Base-by-base conservation (phyloP, 1,140 invertebrate genomes). In the Portunus trituberculatus region DNA sequence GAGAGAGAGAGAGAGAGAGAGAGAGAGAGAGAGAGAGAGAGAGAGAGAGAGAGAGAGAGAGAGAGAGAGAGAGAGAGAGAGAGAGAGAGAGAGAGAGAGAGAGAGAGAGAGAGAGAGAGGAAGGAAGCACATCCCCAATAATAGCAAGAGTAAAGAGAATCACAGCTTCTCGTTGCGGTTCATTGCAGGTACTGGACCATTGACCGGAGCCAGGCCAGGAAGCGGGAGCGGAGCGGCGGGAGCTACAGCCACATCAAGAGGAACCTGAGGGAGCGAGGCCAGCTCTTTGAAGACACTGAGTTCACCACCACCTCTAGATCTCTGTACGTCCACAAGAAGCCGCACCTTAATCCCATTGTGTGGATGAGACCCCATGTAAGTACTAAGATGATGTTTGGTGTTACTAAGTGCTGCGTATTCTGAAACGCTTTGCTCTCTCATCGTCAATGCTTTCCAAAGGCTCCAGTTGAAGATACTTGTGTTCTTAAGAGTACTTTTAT, bases 281-380 rank as follows among this genome's bases (percentile, higher is more conserved):
- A 97, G 6, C 97, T 98, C 20, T 98, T 98, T 96, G 98, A 98
- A 96, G 98, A 98, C 97, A 97, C 97, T 0, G 98, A 98, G 95
- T 98, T 98, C 97, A 97, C 97, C 16, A 97, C 98, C 0, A 97
- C 97, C 76, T 97, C 97, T 10, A 97, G 97, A 46, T 97, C 97
- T 31, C 97, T 98, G 8, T 98, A 97, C 96, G 97, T 97, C 96
- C 94, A 96, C 84, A 96, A 96, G 6, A 97, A 98, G 96, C 97
- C 97, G 45, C 96, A 97, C 0, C 96, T 97, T 3, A 97, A 97
- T 93, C 93, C 94, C 0, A 95, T 97, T 39, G 96, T 97, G 29
- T 97, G 97, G 97, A 97, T 97, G 94, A 96, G 97, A 96, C 97
- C 97, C 32, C 96, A 96, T 95, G 97, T 97, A 95, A 97, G 97